Conservation (phyloP, 2,797 vertebrate genomes). For the Tenualosa ilisha region DNA sequence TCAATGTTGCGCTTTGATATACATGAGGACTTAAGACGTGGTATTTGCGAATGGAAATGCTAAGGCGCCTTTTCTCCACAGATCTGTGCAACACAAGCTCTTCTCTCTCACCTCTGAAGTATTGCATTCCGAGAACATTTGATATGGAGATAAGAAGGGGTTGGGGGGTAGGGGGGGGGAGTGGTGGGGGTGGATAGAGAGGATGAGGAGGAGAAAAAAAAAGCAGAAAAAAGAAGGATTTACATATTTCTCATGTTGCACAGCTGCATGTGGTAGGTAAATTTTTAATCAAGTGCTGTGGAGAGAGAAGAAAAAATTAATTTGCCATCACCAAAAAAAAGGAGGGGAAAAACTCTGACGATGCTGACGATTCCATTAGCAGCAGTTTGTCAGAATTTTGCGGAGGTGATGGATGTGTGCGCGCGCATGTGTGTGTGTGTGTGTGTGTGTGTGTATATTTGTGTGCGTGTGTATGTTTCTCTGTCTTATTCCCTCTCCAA, state of each 20-base stretch:
- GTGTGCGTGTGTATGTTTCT: constrained; percentile 14
- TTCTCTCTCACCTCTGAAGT: constrained; percentile 40
- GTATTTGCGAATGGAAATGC: constrained; percentile 64
- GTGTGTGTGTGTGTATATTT: not conserved
- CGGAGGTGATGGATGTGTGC: not conserved
- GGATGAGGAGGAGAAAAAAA: not conserved
- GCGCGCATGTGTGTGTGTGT: not conserved
- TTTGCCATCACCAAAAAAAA: constrained; percentile 65
- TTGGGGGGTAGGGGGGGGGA: constrained; percentile 40
- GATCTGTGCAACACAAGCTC: constrained; percentile 48
- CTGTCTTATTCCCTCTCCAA: not conserved
- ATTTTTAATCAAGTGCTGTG: constrained; percentile 73
- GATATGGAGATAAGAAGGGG: constrained; percentile 58
- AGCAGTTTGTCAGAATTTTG: constrained; percentile 64
- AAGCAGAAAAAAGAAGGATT: constrained; percentile 67
- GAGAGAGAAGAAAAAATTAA: constrained; percentile 65
- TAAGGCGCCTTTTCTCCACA: constrained; percentile 39
- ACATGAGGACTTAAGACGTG: constrained; percentile 70
- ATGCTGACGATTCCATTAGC: constrained; percentile 66
- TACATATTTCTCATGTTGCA: constrained; percentile 72
- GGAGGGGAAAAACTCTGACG: constrained; percentile 49
- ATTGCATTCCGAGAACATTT: constrained; percentile 58
- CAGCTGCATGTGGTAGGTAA: constrained; percentile 71
- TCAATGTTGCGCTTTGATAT: constrained; percentile 78
- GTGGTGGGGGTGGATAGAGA: constrained; percentile 32